Conservation (phyloP, 2,888 invertebrate genomes). For the Lissocephala sabroskyi region DNA sequence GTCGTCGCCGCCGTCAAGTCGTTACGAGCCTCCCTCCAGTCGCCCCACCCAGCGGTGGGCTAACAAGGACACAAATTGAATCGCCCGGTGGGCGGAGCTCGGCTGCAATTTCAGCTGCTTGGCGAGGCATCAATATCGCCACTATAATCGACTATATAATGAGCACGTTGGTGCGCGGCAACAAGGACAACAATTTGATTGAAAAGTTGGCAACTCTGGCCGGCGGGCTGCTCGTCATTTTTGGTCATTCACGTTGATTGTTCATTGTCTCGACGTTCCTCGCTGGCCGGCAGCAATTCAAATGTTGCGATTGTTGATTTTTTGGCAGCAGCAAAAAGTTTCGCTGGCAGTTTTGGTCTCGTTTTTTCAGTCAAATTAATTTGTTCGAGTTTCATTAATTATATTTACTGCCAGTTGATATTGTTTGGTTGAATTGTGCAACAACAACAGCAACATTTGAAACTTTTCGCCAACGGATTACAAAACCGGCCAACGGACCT, state of each 20-base stretch:
- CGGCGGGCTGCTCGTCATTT: background rate
- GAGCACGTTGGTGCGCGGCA: no score
- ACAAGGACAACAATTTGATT: no score
- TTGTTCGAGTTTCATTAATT: conserved; percentile 51
- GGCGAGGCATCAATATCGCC: conserved; percentile 34
- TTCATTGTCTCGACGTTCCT: conserved; percentile 43
- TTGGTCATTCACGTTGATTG: conserved; percentile 35
- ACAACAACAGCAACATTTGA: no score
- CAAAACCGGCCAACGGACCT: no score
- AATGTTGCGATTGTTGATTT: conserved; percentile 1
- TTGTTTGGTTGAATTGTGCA: background rate
- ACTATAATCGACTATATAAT: no score
- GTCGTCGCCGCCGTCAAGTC: conserved; percentile 1
- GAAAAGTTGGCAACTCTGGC: conserved; percentile 47
- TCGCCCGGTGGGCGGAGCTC: conserved; percentile 27
- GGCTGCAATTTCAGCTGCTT: conserved; percentile 19
- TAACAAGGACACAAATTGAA: conserved; percentile 60
- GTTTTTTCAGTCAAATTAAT: conserved; percentile 52
- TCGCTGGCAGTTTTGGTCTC: conserved; percentile 19
- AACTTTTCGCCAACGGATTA: no score
- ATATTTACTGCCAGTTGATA: conserved; percentile 38
- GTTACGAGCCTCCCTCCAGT: background rate
- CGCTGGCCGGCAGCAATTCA: no score
- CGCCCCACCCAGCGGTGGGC: background rate
- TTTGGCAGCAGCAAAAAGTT: conserved; percentile 29